Percentiles rank a stretch among this genome's conserved stretches.
These are phyloP conservation scores for Eupithecia pulchellata DNA, from an alignment of 2,888 invertebrate species.

Conservation along the genomic window DNA sequence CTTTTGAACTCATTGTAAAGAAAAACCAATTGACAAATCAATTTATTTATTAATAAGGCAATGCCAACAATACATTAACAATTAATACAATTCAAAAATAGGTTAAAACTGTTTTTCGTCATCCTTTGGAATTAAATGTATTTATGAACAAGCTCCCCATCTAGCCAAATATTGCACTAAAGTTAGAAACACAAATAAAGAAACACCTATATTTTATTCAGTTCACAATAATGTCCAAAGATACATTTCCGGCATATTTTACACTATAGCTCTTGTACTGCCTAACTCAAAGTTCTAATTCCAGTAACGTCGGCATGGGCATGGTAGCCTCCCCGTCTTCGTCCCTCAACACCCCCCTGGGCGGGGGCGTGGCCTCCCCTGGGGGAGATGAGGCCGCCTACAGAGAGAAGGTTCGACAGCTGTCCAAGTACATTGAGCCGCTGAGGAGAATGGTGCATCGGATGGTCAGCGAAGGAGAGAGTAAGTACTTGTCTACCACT, in stretches of 20 bases:
- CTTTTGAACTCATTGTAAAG: neutral
- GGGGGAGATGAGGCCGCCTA: slow-evolving; percentile 94
- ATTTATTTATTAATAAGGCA: no score
- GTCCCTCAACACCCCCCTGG: slow-evolving; percentile 92
- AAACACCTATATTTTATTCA: no score
- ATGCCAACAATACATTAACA: no score
- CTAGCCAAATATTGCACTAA: no score
- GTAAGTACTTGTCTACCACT: slow-evolving; percentile 58
- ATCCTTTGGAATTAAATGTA: no score
- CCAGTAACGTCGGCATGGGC: slow-evolving; percentile 67
- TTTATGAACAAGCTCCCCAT: no score
- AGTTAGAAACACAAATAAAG: no score
- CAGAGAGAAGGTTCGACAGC: slow-evolving; percentile 95
- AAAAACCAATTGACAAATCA: no score
- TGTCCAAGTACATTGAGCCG: slow-evolving; percentile 97
- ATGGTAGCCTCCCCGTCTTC: slow-evolving; percentile 91
- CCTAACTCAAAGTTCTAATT: neutral
- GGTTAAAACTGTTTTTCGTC: no score
- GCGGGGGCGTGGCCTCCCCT: slow-evolving; percentile 74
- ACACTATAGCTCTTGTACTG: neutral
- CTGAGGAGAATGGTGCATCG: slow-evolving; percentile 95
- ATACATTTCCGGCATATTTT: no score
- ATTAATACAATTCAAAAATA: no score
- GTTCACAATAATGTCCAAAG: no score
- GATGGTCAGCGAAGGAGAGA: slow-evolving; percentile 92